phyloP scores from a whole-genome alignment of 2,113 vertebrate genomes.

The Megaptera novaeangliae region DNA sequence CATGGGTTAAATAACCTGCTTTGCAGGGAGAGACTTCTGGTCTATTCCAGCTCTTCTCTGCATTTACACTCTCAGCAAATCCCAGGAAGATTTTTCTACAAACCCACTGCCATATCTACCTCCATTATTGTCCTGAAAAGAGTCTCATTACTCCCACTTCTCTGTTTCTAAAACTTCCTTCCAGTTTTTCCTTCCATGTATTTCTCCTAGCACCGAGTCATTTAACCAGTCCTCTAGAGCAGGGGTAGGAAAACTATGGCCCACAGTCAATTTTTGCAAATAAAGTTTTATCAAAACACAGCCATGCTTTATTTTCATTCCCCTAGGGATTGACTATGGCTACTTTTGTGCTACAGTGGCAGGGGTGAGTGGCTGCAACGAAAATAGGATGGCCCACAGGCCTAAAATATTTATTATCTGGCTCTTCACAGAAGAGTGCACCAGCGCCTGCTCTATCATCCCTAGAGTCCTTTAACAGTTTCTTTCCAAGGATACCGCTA shows the following conservation, averaged over 20 bases:
- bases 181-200: background rate
- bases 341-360: background rate
- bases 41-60: background rate
- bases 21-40: background rate
- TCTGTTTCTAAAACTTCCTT: background rate
- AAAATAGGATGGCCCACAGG: background rate
- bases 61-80: background rate
- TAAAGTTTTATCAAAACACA: conserved; percentile 5
- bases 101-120: background rate
- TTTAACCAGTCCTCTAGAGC: background rate
- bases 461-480: background rate
- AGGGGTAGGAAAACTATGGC: background rate
- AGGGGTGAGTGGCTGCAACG: background rate
- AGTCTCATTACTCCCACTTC: background rate
- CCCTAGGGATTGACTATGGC: background rate
- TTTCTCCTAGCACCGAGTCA: background rate
- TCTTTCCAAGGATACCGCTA: background rate
- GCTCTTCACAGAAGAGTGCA: background rate
- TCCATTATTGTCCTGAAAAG: background rate
- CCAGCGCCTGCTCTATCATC: background rate
- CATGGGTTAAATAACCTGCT: background rate
- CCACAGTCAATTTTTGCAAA: background rate
- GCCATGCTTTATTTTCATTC: background rate
- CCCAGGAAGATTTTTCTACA: background rate
- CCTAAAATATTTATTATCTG: background rate